A percentile compares a stretch with the other conserved stretches of the same genome.
phyloP scores from a whole-genome alignment of 2,797 vertebrate species.

The Rhynchonycteris naso region DNA sequence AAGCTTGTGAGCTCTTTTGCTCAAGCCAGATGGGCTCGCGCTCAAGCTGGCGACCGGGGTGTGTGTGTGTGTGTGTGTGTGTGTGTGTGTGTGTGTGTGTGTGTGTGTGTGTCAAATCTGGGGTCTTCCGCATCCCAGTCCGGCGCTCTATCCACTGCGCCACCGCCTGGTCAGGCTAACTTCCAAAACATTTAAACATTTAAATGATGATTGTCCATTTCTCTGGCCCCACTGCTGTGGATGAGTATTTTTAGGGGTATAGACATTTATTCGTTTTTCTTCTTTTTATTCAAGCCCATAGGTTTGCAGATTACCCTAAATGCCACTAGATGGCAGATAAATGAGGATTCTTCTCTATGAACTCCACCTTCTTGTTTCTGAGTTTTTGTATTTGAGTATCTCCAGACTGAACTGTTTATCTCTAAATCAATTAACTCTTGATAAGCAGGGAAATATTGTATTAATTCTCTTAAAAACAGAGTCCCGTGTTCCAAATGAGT shows the following conservation, averaged over 20 bases:
- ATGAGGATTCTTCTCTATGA: not conserved
- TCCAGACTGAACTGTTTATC: not conserved
- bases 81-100: no score
- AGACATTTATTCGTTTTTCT: not conserved
- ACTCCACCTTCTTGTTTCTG: not conserved
- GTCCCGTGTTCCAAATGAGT: not conserved
- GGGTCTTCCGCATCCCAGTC: no score
- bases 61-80: no score
- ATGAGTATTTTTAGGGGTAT: not conserved
- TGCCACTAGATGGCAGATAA: not conserved
- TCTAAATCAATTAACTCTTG: not conserved
- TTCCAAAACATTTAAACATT: not conserved
- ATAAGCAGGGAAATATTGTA: not conserved
- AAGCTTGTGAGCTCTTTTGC: no score
- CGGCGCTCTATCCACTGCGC: no score
- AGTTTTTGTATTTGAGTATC: not conserved
- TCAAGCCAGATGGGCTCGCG: no score
- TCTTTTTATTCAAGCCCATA: not conserved
- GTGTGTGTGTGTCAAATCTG: no score
- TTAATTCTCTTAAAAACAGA: not conserved
- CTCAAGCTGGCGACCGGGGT: no score
- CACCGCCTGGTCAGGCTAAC: no score
- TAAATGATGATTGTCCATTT: not conserved
- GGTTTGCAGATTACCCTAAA: not conserved
- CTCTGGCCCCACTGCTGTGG: no score